Evolutionary conservation across 2,888 invertebrate species (phyloP), one percentile per base, ranked within the genome.

Genomic region (Gari tellinella): DNA sequence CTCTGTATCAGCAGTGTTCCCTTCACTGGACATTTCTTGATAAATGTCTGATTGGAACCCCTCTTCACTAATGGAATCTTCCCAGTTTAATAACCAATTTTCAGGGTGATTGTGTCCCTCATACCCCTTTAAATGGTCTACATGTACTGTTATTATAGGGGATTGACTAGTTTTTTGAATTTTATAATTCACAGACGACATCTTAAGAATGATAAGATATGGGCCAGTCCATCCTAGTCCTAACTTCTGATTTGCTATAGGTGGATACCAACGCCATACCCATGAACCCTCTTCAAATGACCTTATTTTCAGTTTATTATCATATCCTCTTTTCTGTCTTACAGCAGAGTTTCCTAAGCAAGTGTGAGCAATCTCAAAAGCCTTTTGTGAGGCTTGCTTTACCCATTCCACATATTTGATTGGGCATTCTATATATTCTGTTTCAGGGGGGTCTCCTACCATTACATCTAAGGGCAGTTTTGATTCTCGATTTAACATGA

Each of bases 401-500:
- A 73, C 21, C 68, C 73, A 64, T 45, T 73, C 67, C 38, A 64
- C 40, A 61, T 72, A 72, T 40, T 60, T 38, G 19, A 61, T 38
- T 21, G 57, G 65, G 51, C 65, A 72, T 2, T 25, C 25, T 10
- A 23, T 14, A 15, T 21, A 37, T 15, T 23, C 8, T 38, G 19
- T 23, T 12, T 40, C 60, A 15, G 62, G 66, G 10, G 69, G 63
- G n/a, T 17, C 5, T 23, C 69, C 73, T 31, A 73, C 58, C 60
- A 77, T 76, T 23, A 78, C 23, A 63, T 78, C 82, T 56, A 79
- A 52, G 46, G 80, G 83, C 26, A 46, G 63, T 38, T 43, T 40
- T 14, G 52, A 61, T 57, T 80, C 80, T 31, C 68, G 38, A 25
- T 78, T 66, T 0, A 80, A 58, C 69, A 80, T 70, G 19, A 82